Conservation (phyloP, 2,888 invertebrate genomes). For the Dinocampus coccinellae region DNA sequence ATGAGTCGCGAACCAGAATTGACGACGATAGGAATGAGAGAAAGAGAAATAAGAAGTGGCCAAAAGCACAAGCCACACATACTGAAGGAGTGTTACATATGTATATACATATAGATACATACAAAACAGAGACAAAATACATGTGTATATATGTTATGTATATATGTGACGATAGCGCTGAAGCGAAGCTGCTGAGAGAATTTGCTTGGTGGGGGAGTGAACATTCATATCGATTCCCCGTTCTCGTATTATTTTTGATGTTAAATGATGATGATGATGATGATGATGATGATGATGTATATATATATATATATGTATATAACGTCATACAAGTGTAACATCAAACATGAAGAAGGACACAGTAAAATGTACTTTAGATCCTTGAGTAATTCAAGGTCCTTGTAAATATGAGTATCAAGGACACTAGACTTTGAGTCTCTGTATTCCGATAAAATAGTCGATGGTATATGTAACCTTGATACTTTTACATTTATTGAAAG, state of each 20-base stretch:
- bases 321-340: constrained; percentile 8
- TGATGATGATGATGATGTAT: no score
- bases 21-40: constrained; percentile 13
- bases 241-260: constrained; percentile 38
- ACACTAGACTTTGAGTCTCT: not conserved
- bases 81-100: constrained; percentile 2
- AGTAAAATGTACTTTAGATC: not conserved
- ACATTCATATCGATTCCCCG: constrained; percentile 46
- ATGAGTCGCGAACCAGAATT: constrained; percentile 32
- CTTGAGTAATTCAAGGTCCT: constrained; percentile 6
- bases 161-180: constrained; percentile 11
- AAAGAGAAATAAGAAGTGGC: constrained; percentile 22
- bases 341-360: not conserved
- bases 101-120: not conserved
- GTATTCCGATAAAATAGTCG: not conserved
- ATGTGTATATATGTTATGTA: constrained; percentile 5
- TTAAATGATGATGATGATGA: constrained; percentile 31
- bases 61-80: constrained; percentile 20
- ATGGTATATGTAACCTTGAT: not conserved
- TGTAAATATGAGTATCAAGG: not conserved
- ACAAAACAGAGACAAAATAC: constrained; percentile 2
- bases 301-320: no score
- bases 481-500: not conserved
- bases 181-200: not conserved
- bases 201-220: constrained; percentile 39